Conservation (phyloP, 1,140 invertebrate species). For the Propsilocerus akamusi region DNA sequence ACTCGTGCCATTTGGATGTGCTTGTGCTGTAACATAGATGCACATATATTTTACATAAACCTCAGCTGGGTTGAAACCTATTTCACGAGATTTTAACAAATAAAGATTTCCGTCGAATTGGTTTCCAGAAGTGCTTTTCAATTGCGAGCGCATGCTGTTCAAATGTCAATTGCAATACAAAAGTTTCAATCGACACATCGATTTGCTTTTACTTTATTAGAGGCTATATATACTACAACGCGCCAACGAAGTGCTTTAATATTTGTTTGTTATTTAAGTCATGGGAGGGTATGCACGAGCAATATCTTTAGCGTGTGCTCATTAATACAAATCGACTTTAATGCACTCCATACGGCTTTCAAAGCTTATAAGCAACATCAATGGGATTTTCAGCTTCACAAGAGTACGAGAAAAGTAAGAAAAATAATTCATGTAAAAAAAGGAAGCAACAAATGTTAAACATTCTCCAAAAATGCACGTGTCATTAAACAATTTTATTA, state of each 20-base stretch:
- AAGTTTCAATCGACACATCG: background rate
- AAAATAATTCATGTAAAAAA: too few relatives aligned
- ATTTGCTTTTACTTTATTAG: background rate
- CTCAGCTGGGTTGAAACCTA: too few relatives aligned
- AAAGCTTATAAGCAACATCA: too few relatives aligned
- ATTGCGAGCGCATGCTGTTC: background rate
- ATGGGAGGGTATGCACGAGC: background rate
- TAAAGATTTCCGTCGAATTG: background rate
- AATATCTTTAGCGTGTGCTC: background rate
- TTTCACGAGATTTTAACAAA: background rate
- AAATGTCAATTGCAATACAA: background rate
- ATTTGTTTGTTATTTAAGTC: background rate
- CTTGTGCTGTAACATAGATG: too few relatives aligned
- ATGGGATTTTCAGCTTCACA: too few relatives aligned
- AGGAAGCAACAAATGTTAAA: background rate
- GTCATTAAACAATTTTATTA: constrained; percentile 4
- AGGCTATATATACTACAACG: background rate
- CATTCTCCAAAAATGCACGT: background rate
- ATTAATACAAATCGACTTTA: constrained; percentile 2
- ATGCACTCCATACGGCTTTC: too few relatives aligned
- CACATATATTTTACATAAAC: too few relatives aligned
- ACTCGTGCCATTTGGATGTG: too few relatives aligned
- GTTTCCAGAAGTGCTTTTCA: background rate
- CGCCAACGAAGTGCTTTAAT: background rate
- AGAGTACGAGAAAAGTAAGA: too few relatives aligned